phyloP scores from a whole-genome alignment of 2,113 vertebrate species.

The Heterocephalus glaber region DNA sequence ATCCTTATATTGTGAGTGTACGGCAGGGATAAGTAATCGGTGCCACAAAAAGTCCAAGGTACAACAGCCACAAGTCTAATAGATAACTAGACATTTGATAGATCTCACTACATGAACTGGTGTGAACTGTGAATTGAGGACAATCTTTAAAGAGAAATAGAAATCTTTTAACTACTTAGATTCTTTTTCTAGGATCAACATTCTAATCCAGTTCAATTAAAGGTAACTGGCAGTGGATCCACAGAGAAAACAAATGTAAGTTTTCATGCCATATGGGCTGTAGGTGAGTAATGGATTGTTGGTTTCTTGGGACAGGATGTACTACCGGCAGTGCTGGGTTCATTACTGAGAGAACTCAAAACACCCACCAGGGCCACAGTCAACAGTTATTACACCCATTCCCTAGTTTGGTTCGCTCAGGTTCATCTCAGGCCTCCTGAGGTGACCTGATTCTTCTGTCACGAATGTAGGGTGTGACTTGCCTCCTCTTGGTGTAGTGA shows the following conservation, averaged over 20 bases:
- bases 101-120: neutral
- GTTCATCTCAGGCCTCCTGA: neutral
- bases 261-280: neutral
- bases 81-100: neutral
- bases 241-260: conserved; percentile 31
- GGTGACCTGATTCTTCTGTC: conserved; percentile 43
- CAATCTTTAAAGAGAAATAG: conserved; percentile 22
- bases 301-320: conserved; percentile 44
- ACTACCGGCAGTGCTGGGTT: neutral
- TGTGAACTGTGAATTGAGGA: neutral
- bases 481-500: neutral
- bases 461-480: neutral
- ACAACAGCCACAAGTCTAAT: neutral
- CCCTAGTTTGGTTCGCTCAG: conserved; percentile 27
- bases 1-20: neutral
- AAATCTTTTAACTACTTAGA: neutral
- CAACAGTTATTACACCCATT: conserved; percentile 54
- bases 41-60: neutral
- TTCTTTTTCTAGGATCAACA: conserved; percentile 21
- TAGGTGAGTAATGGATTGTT: neutral
- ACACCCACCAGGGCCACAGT: conserved; percentile 44
- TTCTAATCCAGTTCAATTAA: conserved; percentile 30
- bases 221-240: conserved; percentile 46
- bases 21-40: conserved; percentile 4
- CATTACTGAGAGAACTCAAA: conserved; percentile 29